phyloP scores from a whole-genome alignment of 1,140 invertebrate genomes.

The Drosophila watanabei region DNA sequence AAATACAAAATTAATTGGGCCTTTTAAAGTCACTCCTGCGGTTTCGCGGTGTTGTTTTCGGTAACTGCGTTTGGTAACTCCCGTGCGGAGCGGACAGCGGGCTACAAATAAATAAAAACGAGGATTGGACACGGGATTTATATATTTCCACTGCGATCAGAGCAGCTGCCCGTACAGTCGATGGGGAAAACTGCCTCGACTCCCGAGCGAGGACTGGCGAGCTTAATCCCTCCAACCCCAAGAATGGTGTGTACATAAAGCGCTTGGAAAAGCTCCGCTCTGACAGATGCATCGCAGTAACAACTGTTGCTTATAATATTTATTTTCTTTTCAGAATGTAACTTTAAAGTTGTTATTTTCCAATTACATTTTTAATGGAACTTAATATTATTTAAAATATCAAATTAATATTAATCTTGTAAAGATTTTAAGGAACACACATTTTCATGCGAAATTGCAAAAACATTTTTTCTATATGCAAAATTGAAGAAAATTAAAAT shows the following conservation, averaged over 20 bases:
- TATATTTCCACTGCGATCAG: slow-evolving; percentile 28
- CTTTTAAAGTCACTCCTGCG: slow-evolving; percentile 10
- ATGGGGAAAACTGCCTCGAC: slow-evolving; percentile 41
- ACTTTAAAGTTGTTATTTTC: background rate
- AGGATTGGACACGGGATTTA: slow-evolving; percentile 7
- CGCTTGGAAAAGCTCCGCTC: slow-evolving; percentile 52
- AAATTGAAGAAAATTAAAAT: no score
- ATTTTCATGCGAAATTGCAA: no score
- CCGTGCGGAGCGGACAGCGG: background rate
- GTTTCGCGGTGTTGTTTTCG: background rate
- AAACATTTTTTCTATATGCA: no score
- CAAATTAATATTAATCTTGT: no score
- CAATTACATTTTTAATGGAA: background rate
- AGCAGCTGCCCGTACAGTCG: slow-evolving; percentile 31
- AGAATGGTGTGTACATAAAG: slow-evolving; percentile 33
- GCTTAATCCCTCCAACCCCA: slow-evolving; percentile 40
- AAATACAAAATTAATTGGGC: background rate
- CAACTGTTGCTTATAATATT: slow-evolving; percentile 47
- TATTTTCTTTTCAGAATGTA: background rate
- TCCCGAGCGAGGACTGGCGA: slow-evolving; percentile 19
- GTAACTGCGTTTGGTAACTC: background rate
- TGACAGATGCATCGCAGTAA: slow-evolving; percentile 39
- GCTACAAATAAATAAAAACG: slow-evolving; percentile 31
- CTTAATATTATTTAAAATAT: no score
- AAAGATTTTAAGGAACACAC: no score